phyloP scores from a whole-genome alignment of 2,113 vertebrate genomes.

The Elephas maximus region DNA sequence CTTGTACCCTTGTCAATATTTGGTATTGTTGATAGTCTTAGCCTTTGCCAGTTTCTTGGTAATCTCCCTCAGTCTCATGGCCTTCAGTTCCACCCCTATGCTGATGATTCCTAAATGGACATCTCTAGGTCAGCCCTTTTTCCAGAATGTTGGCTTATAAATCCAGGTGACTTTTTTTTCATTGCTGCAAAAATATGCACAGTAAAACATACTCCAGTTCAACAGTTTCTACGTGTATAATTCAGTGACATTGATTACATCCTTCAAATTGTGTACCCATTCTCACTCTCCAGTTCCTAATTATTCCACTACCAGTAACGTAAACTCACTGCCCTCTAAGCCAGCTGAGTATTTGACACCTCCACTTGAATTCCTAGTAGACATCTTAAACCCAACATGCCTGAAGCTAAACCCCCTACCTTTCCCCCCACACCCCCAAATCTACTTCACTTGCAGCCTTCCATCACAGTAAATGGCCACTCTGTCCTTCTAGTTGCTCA shows the following conservation, averaged over 20 bases:
- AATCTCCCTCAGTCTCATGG: neutral
- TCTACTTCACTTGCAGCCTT: neutral
- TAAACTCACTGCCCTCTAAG: neutral
- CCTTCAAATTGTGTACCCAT: neutral
- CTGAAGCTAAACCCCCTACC: neutral
- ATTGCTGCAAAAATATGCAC: neutral
- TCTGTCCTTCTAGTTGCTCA: neutral
- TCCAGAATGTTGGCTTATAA: neutral
- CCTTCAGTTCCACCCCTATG: neutral
- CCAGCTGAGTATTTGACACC: neutral
- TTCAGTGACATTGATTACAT: neutral
- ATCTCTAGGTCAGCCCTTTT: neutral
- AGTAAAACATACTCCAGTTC: neutral
- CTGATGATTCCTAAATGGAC: neutral
- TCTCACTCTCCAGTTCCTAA: neutral
- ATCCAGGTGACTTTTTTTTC: neutral
- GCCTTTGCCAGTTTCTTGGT: neutral
- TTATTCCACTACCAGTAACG: neutral
- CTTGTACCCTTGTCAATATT: neutral
- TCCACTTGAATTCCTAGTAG: neutral
- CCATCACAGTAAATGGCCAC: neutral
- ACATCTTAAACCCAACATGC: neutral
- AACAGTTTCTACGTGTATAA: neutral
- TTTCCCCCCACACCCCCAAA: rapidly evolving
- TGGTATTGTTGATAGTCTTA: neutral